Evolutionary conservation across 2,797 vertebrate species (phyloP).

Genomic region (Octomys mimax): DNA sequence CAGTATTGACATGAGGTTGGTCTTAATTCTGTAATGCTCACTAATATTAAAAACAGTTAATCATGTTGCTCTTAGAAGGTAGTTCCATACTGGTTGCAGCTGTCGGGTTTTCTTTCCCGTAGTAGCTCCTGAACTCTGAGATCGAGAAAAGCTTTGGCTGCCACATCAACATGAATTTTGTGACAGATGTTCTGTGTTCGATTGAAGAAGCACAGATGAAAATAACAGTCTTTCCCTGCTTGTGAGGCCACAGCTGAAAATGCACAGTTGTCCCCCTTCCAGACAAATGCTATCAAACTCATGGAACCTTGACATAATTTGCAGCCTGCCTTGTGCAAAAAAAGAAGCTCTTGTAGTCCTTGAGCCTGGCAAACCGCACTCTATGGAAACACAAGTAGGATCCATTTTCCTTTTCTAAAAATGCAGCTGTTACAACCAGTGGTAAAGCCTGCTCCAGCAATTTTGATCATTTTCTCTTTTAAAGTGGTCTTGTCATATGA

Average conservation of each 20-base stretch:
- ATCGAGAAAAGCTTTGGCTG: not conserved
- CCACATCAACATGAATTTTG: conserved; percentile 52
- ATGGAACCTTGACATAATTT: conserved; percentile 60
- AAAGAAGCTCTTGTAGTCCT: not conserved
- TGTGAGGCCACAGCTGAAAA: conserved; percentile 71
- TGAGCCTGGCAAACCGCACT: not conserved
- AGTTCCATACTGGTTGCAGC: not conserved
- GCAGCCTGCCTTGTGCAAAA: not conserved
- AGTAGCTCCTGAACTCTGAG: not conserved
- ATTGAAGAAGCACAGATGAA: conserved; percentile 74
- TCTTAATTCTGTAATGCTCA: not conserved
- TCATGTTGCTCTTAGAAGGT: not conserved
- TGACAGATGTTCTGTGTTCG: conserved; percentile 67
- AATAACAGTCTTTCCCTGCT: conserved; percentile 63
- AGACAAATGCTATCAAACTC: conserved; percentile 66
- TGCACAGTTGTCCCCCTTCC: conserved; percentile 60
- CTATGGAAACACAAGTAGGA: not conserved
- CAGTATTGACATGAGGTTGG: not conserved
- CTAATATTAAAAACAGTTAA: not conserved
- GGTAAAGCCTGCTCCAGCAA: not conserved
- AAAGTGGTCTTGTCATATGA: not conserved
- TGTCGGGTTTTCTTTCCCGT: not conserved
- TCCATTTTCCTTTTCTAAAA: conserved; percentile 1
- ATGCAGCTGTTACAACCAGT: not conserved
- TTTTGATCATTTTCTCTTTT: conserved; percentile 8